Conservation (phyloP, 2,797 vertebrate species). For the Poecile montanus region DNA sequence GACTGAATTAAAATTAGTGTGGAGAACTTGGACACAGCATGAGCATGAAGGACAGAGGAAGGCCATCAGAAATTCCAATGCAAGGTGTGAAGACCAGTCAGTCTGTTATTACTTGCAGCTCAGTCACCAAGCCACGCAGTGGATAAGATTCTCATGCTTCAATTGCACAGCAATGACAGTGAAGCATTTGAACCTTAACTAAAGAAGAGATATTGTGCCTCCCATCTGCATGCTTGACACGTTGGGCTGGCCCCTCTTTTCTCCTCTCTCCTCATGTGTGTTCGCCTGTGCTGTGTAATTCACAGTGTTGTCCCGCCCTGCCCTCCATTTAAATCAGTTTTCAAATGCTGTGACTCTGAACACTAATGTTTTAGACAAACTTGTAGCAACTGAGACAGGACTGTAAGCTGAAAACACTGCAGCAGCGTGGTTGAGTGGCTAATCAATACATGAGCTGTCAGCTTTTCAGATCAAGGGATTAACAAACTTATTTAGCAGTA, state of each 20-base stretch:
- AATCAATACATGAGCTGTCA: conserved; percentile 16
- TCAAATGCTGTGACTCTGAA: background rate
- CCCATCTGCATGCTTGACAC: background rate
- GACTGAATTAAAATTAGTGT: background rate
- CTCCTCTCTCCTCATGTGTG: background rate
- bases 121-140: background rate
- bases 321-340: background rate
- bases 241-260: background rate
- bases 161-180: background rate
- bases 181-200: background rate
- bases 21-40: background rate
- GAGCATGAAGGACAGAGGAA: background rate
- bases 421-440: background rate
- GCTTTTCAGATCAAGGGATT: background rate
- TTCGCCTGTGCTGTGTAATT: background rate
- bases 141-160: background rate
- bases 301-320: background rate
- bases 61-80: background rate
- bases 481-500: background rate
- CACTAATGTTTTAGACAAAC: background rate
- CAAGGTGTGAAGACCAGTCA: background rate
- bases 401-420: background rate
- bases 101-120: background rate
- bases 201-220: background rate
- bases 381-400: background rate